A percentile compares a stretch with the other conserved stretches of the same genome.
phyloP scores from a whole-genome alignment of 2,797 vertebrate genomes.

The Lycodopsis pacificus region DNA sequence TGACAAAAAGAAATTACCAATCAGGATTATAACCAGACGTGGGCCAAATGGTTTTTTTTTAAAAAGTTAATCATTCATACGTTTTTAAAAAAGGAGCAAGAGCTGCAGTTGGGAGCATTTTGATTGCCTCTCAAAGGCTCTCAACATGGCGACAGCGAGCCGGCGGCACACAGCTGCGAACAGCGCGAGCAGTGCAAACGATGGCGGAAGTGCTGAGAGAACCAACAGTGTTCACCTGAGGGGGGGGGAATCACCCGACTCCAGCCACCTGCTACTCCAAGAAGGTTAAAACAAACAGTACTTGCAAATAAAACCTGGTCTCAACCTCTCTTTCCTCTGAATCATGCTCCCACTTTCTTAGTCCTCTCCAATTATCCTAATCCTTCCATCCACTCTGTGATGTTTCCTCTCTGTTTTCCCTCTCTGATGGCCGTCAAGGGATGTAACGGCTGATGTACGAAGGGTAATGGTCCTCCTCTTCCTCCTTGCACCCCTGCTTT shows the following conservation, averaged over 20 bases:
- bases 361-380: conserved; percentile 54
- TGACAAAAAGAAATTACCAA: not conserved
- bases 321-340: conserved; percentile 37
- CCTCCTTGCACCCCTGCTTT: conserved; percentile 69
- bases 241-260: not conserved
- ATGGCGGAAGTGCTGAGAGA: not conserved
- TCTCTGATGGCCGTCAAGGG: conserved; percentile 42
- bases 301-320: conserved; percentile 49
- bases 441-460: conserved; percentile 76
- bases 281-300: conserved; percentile 52
- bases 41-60: not conserved
- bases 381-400: conserved; percentile 50
- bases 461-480: conserved; percentile 77
- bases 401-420: conserved; percentile 18
- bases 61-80: conserved; percentile 5
- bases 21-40: not conserved
- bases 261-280: conserved; percentile 48
- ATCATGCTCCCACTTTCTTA: conserved; percentile 45
- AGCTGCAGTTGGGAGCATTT: not conserved
- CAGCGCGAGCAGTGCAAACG: not conserved
- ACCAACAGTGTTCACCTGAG: not conserved
- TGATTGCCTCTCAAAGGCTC: not conserved
- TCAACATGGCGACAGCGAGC: not conserved
- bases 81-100: not conserved
- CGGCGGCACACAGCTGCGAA: not conserved